Conservation (phyloP, 2,888 invertebrate species). For the Ceratothoa steindachneri region DNA sequence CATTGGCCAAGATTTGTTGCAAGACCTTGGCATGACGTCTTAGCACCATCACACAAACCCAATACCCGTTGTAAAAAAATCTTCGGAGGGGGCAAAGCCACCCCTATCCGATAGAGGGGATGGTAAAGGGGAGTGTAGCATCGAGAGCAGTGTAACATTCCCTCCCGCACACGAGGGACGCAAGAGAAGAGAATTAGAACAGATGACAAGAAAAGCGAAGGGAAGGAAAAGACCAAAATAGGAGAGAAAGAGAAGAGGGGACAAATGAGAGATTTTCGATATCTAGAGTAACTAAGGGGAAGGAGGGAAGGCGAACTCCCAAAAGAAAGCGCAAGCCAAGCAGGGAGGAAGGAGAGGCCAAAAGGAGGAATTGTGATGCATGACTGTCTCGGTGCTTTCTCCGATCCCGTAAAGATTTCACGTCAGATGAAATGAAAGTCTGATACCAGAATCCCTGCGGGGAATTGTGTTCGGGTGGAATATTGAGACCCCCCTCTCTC, state of each 20-base stretch:
- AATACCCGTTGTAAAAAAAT: conserved; percentile 34
- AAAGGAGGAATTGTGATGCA: conserved; percentile 21
- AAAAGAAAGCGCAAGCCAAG: neutral
- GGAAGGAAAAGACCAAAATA: neutral
- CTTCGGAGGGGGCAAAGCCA: neutral
- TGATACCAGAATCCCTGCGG: neutral
- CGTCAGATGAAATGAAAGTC: conserved; percentile 22
- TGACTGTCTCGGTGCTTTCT: conserved; percentile 34
- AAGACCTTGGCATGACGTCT: conserved; percentile 28
- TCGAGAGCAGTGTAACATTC: too few species aligned
- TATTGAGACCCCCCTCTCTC: neutral
- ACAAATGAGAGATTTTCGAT: neutral
- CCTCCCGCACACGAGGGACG: too few species aligned
- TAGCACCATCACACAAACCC: conserved; percentile 28
- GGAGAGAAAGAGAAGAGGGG: neutral
- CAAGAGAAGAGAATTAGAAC: neutral
- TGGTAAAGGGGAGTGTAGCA: neutral
- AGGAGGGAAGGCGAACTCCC: too few species aligned
- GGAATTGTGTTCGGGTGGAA: neutral
- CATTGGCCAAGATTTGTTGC: conserved; percentile 25
- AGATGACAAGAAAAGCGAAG: neutral
- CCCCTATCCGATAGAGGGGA: neutral
- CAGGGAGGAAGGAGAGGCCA: neutral
- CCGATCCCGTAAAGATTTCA: conserved; percentile 45
- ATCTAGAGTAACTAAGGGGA: too few species aligned